Conservation (phyloP, 2,113 vertebrate species). For the Xyliphius kryptos region DNA sequence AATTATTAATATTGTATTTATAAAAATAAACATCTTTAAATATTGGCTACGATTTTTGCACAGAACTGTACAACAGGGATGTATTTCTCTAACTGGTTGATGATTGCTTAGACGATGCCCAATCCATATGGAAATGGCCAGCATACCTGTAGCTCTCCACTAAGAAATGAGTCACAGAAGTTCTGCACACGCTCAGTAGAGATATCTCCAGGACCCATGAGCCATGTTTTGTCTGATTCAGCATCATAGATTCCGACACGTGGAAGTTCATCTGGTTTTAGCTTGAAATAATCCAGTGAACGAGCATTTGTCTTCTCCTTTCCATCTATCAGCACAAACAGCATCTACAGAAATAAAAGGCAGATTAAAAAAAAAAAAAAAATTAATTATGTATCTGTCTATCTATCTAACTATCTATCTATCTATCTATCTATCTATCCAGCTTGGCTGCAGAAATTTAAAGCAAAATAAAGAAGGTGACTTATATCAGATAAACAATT, state of each 20-base stretch:
- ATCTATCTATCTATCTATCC: too few species aligned
- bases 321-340: conserved; percentile 82
- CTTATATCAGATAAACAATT: too few species aligned
- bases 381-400: too few species aligned
- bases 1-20: too few species aligned
- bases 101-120: not conserved
- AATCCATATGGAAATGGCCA: not conserved
- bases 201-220: conserved; percentile 65
- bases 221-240: conserved; percentile 66
- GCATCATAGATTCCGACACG: conserved; percentile 74
- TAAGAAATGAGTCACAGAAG: conserved; percentile 76
- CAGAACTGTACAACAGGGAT: not conserved
- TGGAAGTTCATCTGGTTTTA: conserved; percentile 75
- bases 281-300: conserved; percentile 72
- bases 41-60: too few species aligned
- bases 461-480: too few species aligned
- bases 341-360: conserved; percentile 64
- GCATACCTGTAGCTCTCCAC: conserved; percentile 63
- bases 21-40: too few species aligned
- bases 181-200: conserved; percentile 59
- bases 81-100: not conserved
- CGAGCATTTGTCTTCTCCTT: conserved; percentile 62
- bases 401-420: too few species aligned
- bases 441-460: too few species aligned
- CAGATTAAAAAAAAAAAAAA: not conserved